Evolutionary conservation across 2,113 vertebrate genomes (phyloP).

Genomic region (Arothron firmamentum): DNA sequence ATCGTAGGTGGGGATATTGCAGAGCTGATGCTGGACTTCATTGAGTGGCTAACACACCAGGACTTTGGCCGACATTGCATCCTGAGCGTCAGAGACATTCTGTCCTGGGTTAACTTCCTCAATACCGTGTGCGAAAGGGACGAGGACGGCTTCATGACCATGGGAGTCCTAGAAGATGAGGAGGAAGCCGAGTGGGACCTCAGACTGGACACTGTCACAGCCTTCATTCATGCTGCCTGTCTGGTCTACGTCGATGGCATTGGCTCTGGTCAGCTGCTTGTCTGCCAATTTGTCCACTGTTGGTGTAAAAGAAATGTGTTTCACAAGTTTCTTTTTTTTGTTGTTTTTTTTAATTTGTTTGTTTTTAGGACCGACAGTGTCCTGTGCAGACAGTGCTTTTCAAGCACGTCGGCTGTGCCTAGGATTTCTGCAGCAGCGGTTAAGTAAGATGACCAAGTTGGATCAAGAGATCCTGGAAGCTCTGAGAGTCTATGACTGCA

Average conservation of each 20-base stretch:
- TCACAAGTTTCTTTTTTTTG: background rate
- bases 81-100: conserved; percentile 86
- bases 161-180: conserved; percentile 54
- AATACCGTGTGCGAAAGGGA: conserved; percentile 78
- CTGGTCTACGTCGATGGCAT: conserved; percentile 92
- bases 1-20: conserved; percentile 81
- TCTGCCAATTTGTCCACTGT: background rate
- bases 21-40: conserved; percentile 92
- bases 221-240: conserved; percentile 92
- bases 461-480: conserved; percentile 78
- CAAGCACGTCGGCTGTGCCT: conserved; percentile 83
- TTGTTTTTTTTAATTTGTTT: background rate
- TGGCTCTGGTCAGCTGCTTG: conserved; percentile 81
- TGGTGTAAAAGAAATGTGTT: background rate
- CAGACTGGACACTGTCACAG: conserved; percentile 74
- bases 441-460: conserved; percentile 75
- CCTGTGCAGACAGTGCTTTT: conserved; percentile 71
- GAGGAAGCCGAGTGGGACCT: conserved; percentile 63
- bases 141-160: conserved; percentile 63
- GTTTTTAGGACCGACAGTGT: conserved; percentile 81
- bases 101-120: conserved; percentile 94
- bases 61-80: conserved; percentile 90
- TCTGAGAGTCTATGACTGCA: conserved; percentile 83
- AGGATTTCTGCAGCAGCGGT: conserved; percentile 77
- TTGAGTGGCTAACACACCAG: conserved; percentile 87